Percentiles rank a stretch among this genome's conserved stretches.
phyloP scores from a whole-genome alignment of 1,140 invertebrate genomes.

The Hesperophylax magnus region DNA sequence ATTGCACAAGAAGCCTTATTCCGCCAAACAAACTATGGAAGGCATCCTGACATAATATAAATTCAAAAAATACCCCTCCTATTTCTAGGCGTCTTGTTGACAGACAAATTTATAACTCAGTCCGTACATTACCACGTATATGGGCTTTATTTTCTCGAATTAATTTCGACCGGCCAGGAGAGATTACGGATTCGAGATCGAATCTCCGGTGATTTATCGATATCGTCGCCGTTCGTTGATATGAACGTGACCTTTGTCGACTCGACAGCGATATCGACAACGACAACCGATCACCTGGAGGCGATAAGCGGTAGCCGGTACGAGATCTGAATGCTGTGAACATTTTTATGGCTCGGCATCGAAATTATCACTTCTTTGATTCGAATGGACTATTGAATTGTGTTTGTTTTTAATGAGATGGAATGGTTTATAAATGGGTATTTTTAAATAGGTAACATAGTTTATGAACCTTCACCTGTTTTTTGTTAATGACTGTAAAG shows the following conservation, averaged over 20 bases:
- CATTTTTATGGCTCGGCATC: neutral
- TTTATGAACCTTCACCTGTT: too few relatives aligned
- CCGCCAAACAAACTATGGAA: neutral
- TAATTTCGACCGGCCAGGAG: conserved; percentile 4
- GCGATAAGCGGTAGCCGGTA: conserved; percentile 9
- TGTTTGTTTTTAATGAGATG: too few relatives aligned
- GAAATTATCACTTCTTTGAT: too few relatives aligned
- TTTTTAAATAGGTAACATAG: neutral
- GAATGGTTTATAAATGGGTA: neutral
- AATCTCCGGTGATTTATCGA: conserved; percentile 45
- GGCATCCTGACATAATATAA: neutral
- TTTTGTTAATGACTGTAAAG: too few relatives aligned
- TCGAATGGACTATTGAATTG: too few relatives aligned
- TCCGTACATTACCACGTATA: conserved; percentile 39
- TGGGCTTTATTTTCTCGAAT: conserved; percentile 37
- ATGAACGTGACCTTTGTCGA: conserved; percentile 24
- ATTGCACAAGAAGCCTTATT: too few relatives aligned
- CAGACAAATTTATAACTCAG: conserved; percentile 42
- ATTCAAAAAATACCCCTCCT: conserved; percentile 14
- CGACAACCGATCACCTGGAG: neutral
- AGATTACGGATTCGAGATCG: conserved; percentile 14
- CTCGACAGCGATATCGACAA: neutral
- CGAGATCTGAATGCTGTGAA: neutral
- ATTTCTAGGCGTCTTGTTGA: conserved; percentile 38
- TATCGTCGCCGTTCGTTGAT: neutral